Conservation (phyloP, 2,113 vertebrate genomes). For the Mustelus asterias region DNA sequence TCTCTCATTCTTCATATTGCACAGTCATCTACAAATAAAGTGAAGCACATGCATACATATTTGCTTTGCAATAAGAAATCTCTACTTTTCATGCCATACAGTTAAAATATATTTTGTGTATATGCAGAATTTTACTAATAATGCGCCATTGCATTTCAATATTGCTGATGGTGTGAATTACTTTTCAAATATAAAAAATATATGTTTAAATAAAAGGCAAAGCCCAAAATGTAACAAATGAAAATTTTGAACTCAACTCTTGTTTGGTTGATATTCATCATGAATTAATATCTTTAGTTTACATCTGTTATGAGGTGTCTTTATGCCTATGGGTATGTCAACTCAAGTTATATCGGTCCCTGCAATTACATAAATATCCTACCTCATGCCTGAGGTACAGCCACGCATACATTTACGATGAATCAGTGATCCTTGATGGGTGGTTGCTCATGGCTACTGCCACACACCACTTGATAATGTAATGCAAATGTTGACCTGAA, state of each 20-base stretch:
- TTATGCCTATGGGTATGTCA: neutral
- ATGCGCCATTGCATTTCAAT: neutral
- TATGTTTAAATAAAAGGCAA: neutral
- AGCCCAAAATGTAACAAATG: neutral
- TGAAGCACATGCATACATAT: neutral
- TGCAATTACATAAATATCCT: neutral
- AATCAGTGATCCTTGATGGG: neutral
- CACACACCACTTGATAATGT: neutral
- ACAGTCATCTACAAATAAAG: neutral
- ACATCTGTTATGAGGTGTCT: neutral
- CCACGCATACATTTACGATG: neutral
- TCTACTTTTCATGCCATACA: neutral
- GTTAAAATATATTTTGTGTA: neutral
- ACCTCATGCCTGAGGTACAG: neutral
- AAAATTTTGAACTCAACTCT: neutral
- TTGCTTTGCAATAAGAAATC: neutral
- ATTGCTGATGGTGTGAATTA: neutral
- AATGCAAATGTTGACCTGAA: neutral
- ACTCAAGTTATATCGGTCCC: neutral
- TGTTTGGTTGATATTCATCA: neutral
- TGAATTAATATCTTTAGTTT: neutral
- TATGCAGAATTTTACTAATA: neutral
- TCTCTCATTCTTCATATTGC: neutral
- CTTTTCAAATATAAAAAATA: neutral
- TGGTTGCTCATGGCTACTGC: neutral